Evolutionary conservation across 23 tunicate genomes (phyloP).

Genomic region (Corella eumyota): DNA sequence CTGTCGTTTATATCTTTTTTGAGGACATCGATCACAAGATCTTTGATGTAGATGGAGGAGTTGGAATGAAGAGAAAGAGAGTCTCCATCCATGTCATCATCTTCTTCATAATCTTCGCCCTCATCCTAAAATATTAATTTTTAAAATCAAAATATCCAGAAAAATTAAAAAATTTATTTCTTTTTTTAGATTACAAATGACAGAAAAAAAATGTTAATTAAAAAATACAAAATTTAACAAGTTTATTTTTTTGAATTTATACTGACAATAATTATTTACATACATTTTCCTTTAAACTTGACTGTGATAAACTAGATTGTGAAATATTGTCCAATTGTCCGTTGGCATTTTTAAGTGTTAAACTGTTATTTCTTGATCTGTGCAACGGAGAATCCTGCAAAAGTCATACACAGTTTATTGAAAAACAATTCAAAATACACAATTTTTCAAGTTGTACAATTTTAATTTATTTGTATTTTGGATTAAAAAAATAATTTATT

Average conservation of each 20-base stretch:
- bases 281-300: too few relatives aligned
- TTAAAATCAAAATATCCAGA: too few relatives aligned
- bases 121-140: slow-evolving; percentile 31
- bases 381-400: slow-evolving; percentile 19
- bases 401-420: neutral
- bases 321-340: slow-evolving; percentile 40
- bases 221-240: too few relatives aligned
- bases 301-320: too few relatives aligned
- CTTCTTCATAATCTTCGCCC: slow-evolving; percentile 24
- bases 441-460: too few relatives aligned
- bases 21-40: slow-evolving; percentile 89
- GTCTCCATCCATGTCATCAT: slow-evolving; percentile 65
- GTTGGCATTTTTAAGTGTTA: slow-evolving; percentile 22
- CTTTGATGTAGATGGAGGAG: slow-evolving; percentile 75
- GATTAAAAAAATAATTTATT: too few relatives aligned
- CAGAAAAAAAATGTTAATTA: too few relatives aligned
- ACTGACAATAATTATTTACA: too few relatives aligned
- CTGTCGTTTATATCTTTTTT: slow-evolving; percentile 72
- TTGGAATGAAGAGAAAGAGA: slow-evolving; percentile 82
- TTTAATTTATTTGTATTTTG: too few relatives aligned
- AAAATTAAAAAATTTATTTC: too few relatives aligned
- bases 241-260: too few relatives aligned
- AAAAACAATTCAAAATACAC: neutral
- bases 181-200: too few relatives aligned
- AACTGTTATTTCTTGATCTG: slow-evolving; percentile 12